These are phyloP conservation scores for Drosophila albomicans DNA, from an alignment of 1,140 invertebrate genomes.

Conservation along the genomic window DNA sequence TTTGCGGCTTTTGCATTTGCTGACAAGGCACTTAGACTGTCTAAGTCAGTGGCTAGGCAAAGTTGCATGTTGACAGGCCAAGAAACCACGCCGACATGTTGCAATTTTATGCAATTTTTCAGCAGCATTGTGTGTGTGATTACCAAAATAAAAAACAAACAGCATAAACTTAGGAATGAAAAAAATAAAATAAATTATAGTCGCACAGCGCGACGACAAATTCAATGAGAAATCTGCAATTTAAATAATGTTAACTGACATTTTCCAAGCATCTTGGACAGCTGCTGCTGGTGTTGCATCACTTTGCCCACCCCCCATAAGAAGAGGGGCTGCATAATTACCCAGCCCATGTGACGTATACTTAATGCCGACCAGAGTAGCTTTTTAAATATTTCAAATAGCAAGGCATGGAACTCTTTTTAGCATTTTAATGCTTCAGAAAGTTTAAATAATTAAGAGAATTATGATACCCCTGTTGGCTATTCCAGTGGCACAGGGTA, in stretches of 20 bases:
- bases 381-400: background rate
- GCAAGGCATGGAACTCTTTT: too few species aligned
- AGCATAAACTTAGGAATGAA: conserved; percentile 3
- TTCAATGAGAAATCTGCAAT: conserved; percentile 80
- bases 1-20: background rate
- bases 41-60: conserved; percentile 67
- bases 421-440: background rate
- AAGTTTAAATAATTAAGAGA: background rate
- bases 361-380: conserved; percentile 2
- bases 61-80: conserved; percentile 60
- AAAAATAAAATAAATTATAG: conserved; percentile 67
- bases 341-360: conserved; percentile 17
- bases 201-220: conserved; percentile 73
- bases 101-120: conserved; percentile 77
- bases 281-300: conserved; percentile 66
- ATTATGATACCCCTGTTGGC: background rate
- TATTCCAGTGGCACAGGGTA: conserved; percentile 2
- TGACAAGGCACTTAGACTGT: conserved; percentile 59
- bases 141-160: conserved; percentile 43
- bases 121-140: conserved; percentile 43
- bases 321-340: conserved; percentile 33
- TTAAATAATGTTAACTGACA: conserved; percentile 78
- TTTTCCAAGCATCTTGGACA: conserved; percentile 70
- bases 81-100: conserved; percentile 50
- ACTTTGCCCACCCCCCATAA: conserved; percentile 12